Evolutionary conservation across 2,797 vertebrate species (phyloP), one percentile per base, ranked within the genome.

Genomic region (Sarcoramphus papa): DNA sequence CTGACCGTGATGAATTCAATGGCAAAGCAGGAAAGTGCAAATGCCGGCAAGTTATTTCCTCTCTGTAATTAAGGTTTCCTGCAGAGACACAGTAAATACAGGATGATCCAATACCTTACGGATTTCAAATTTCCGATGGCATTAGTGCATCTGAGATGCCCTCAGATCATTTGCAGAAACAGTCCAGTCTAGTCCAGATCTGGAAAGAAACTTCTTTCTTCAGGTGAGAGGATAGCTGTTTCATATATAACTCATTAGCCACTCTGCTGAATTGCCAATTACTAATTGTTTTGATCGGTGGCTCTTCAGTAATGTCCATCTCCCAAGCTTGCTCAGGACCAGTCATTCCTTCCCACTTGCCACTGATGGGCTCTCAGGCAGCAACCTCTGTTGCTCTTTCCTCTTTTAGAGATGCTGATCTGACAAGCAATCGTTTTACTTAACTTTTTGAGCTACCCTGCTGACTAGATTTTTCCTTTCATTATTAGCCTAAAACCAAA

Each of bases 111-210:
- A 95, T 76, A 84, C 91, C 87, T 91, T 73, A 90, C 73, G 14
- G 92, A 96, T 86, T 96, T 96, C 89, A 90, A 90, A 97, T 94
- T 95, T 97, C 95, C 93, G 78, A 93, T 84, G 73, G 91, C 92
- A 90, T 96, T 97, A 95, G 79, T 64, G 79, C 89, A 85, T 85
- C 69, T 86, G 79, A 88, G 91, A 88, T 92, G 73, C 81, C 82
- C 87, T 88, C 90, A 41, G 85, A 92, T 93, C 65, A 64, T 75
- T 48, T 85, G 51, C 51, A 81, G 81, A 90, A 92, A 75, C 33
- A 80, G 78, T 27, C 80, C 67, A 53, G 77, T 33, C 67, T 63
- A 67, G 77, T 9, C 20, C 75, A 91, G 75, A 47, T n/a, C 69
- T 92, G 91, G 81, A 94, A 83, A 91, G 93, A 81, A 80, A 90